These are phyloP conservation scores for Macrosteles quadrilineatus DNA, from an alignment of 1,140 invertebrate genomes.

Conservation along the genomic window DNA sequence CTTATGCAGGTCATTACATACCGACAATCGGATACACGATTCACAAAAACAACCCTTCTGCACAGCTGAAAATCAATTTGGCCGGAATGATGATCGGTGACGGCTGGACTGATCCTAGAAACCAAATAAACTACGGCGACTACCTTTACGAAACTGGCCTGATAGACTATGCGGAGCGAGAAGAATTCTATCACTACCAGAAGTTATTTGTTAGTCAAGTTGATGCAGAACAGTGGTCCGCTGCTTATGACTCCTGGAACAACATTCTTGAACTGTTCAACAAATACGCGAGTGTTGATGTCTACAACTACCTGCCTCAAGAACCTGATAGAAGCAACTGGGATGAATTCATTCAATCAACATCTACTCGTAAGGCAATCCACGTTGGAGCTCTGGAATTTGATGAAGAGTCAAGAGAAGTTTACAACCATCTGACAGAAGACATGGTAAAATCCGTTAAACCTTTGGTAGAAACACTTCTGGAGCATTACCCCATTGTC, in stretches of 20 bases:
- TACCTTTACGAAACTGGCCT: constrained; percentile 78
- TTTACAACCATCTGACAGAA: constrained; percentile 66
- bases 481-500: constrained; percentile 65
- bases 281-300: constrained; percentile 75
- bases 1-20: constrained; percentile 84
- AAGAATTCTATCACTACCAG: constrained; percentile 38
- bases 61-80: constrained; percentile 62
- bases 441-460: constrained; percentile 86
- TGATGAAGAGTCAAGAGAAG: constrained; percentile 56
- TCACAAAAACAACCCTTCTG: constrained; percentile 64
- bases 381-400: constrained; percentile 78
- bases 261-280: constrained; percentile 54
- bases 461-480: constrained; percentile 69
- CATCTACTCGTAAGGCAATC: constrained; percentile 66
- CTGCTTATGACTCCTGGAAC: background rate
- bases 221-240: constrained; percentile 3
- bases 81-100: constrained; percentile 80
- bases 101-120: constrained; percentile 77
- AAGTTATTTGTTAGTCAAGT: constrained; percentile 9
- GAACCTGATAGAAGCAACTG: constrained; percentile 41
- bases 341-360: constrained; percentile 60
- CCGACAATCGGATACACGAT: constrained; percentile 78
- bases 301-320: constrained; percentile 73
- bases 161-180: constrained; percentile 51
- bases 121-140: constrained; percentile 77